These are phyloP conservation scores for Melangyna quadrimaculata DNA, from an alignment of 2,888 invertebrate species.

Conservation along the genomic window DNA sequence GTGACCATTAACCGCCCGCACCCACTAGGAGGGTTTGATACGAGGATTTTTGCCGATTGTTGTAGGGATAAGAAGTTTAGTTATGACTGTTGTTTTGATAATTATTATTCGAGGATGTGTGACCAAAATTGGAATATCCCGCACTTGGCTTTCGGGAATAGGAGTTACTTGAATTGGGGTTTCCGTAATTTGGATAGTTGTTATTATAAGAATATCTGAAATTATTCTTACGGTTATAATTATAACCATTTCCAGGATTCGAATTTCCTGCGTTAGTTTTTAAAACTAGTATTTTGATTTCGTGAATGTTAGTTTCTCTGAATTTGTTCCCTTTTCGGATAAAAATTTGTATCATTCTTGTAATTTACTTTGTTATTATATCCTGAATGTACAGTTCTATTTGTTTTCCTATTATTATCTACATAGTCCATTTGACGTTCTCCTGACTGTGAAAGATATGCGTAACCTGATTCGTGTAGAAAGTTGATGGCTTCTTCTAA, in stretches of 20 bases:
- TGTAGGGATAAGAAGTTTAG: no score
- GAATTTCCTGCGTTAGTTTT: background rate
- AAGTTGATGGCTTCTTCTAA: slow-evolving; percentile 13
- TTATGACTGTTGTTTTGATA: no score
- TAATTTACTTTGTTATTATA: background rate
- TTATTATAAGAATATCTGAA: background rate
- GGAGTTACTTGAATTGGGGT: background rate
- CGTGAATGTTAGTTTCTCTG: background rate
- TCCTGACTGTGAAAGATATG: background rate
- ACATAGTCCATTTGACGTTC: background rate
- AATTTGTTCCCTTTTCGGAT: background rate
- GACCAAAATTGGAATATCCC: background rate
- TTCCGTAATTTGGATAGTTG: background rate
- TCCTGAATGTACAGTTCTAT: background rate
- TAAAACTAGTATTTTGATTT: background rate
- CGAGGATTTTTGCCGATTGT: no score
- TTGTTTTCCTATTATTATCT: background rate
- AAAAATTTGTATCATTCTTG: background rate
- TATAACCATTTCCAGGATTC: no score
- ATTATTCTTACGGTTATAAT: background rate
- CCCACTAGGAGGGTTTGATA: no score
- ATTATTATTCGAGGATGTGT: no score
- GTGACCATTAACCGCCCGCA: no score
- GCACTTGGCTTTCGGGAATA: background rate
- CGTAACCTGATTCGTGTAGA: slow-evolving; percentile 16